Evolutionary conservation across 2,797 vertebrate genomes (phyloP).

Genomic region (Sebastes iracundus): DNA sequence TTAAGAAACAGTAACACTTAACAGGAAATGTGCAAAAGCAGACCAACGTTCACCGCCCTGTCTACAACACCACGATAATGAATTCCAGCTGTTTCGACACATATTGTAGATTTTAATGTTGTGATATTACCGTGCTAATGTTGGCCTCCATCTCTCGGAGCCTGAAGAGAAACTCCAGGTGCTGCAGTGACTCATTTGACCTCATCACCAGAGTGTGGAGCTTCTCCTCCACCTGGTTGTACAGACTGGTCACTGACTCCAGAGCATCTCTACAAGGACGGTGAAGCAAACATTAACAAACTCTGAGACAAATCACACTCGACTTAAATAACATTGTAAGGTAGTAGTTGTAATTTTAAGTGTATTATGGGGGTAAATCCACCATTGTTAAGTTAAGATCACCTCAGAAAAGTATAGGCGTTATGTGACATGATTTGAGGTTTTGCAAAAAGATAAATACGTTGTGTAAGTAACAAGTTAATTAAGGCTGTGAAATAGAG

Average conservation of each 20-base stretch:
- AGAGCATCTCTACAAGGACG: slow-evolving; percentile 81
- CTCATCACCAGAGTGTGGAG: slow-evolving; percentile 91
- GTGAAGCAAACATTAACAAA: not conserved
- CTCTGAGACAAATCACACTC: not conserved
- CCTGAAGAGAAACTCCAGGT: slow-evolving; percentile 84
- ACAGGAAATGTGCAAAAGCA: not conserved
- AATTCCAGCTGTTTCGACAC: not conserved
- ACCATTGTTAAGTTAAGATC: not conserved
- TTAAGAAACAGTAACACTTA: not conserved
- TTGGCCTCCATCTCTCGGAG: slow-evolving; percentile 83
- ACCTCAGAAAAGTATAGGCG: not conserved
- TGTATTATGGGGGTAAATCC: not conserved
- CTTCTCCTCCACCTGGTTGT: slow-evolving; percentile 91
- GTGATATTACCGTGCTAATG: slow-evolving; percentile 80
- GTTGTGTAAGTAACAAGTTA: not conserved
- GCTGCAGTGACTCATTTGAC: slow-evolving; percentile 90
- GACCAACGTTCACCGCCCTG: not conserved
- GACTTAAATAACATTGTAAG: not conserved
- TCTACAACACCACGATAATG: not conserved
- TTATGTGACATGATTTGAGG: not conserved
- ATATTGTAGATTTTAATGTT: not conserved
- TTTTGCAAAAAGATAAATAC: not conserved
- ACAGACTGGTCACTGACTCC: slow-evolving; percentile 84
- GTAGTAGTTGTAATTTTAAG: not conserved
- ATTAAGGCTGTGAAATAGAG: not conserved